Percentiles rank a stretch among this genome's conserved stretches.
Evolutionary conservation across 1,140 invertebrate species (phyloP).

Genomic region (Anoplolepis gracilipes): DNA sequence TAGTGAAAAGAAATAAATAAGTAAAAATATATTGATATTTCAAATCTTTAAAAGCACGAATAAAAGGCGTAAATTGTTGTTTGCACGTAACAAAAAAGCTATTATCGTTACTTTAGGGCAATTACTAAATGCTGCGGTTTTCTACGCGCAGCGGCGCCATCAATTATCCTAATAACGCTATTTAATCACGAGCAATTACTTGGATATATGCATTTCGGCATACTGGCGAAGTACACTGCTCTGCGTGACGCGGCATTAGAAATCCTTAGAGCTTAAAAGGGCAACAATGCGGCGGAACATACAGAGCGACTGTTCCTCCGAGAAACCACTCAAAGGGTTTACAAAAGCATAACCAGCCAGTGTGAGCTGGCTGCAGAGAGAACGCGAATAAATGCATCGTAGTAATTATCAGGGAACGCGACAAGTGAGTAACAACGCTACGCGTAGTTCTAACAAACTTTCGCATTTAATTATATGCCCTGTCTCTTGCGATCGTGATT

Average conservation of each 20-base stretch:
- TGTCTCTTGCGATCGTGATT: constrained; percentile 54
- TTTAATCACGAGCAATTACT: constrained; percentile 60
- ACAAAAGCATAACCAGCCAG: constrained; percentile 59
- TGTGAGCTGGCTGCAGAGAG: constrained; percentile 34
- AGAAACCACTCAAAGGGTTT: constrained; percentile 58
- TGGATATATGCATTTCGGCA: constrained; percentile 53
- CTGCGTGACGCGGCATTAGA: constrained; percentile 53
- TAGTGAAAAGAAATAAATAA: neutral
- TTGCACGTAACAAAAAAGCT: neutral
- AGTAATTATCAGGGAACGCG: constrained; percentile 57
- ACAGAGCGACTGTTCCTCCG: constrained; percentile 54
- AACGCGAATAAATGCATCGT: constrained; percentile 61
- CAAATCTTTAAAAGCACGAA: neutral
- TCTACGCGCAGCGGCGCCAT: neutral
- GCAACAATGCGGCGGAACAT: constrained; percentile 59
- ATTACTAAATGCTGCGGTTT: neutral
- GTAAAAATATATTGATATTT: neutral
- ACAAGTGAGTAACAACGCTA: constrained; percentile 53
- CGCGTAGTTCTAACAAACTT: constrained; percentile 59
- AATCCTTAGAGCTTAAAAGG: constrained; percentile 66
- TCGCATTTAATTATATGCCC: constrained; percentile 58
- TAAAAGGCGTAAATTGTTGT: neutral
- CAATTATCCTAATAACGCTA: constrained; percentile 58
- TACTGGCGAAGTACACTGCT: neutral
- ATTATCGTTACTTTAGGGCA: neutral